phyloP scores from a whole-genome alignment of 2,888 invertebrate genomes.

The Elegia similella region DNA sequence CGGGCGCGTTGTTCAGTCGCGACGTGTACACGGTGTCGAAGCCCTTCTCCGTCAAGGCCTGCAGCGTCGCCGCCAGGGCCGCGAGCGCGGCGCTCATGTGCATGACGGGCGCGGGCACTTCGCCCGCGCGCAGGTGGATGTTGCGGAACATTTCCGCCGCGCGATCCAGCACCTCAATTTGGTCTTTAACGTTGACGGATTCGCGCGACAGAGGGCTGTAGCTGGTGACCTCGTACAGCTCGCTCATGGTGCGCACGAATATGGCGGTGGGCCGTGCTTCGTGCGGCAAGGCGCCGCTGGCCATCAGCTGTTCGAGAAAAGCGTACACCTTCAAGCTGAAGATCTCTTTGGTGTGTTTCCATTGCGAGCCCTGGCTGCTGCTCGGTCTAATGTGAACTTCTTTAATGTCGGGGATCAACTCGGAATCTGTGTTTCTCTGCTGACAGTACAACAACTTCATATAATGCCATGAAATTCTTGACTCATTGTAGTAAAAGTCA shows the following conservation, averaged over 20 bases:
- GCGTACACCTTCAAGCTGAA: background rate
- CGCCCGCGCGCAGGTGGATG: background rate
- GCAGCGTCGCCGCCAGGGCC: background rate
- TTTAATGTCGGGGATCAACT: background rate
- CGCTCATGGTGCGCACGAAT: background rate
- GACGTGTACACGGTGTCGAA: background rate
- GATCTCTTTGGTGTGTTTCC: background rate
- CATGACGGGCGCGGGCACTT: background rate
- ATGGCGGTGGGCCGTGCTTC: background rate
- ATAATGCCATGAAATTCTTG: conserved; percentile 1
- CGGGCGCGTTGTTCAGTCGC: background rate
- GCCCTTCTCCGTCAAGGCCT: background rate
- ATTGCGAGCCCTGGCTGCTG: background rate
- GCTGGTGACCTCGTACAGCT: background rate
- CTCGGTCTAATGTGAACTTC: background rate
- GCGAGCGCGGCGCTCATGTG: background rate
- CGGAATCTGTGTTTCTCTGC: background rate
- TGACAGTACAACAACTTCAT: background rate
- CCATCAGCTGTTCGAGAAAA: background rate
- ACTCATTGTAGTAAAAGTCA: background rate
- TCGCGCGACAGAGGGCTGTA: background rate
- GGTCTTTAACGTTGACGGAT: background rate
- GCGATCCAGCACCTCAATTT: background rate
- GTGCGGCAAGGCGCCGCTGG: background rate
- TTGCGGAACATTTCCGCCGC: background rate